Evolutionary conservation across 2,888 invertebrate genomes (phyloP).

Genomic region (Drosophila maculinotata): DNA sequence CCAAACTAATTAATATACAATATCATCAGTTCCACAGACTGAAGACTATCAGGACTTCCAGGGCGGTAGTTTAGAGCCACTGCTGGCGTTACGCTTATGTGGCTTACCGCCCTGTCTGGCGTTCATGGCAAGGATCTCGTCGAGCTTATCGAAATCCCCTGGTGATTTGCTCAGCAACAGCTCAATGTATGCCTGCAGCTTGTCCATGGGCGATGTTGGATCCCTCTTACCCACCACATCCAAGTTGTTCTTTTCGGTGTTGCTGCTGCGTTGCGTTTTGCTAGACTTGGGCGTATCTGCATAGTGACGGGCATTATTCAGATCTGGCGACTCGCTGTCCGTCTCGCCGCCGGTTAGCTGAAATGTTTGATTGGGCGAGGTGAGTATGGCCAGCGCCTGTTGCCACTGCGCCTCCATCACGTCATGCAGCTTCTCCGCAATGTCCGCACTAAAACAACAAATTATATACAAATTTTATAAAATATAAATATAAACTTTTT

Average conservation of each 20-base stretch:
- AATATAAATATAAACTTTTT: neutral
- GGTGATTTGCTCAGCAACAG: slow-evolving; percentile 86
- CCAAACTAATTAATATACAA: slow-evolving; percentile 17
- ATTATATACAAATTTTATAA: neutral
- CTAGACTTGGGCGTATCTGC: slow-evolving; percentile 83
- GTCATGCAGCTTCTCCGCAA: slow-evolving; percentile 90
- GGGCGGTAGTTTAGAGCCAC: slow-evolving; percentile 69
- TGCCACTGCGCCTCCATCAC: slow-evolving; percentile 94
- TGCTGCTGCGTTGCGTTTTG: slow-evolving; percentile 70
- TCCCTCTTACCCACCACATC: slow-evolving; percentile 60
- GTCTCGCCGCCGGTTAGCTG: slow-evolving; percentile 47
- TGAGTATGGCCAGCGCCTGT: slow-evolving; percentile 90
- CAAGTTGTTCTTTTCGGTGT: slow-evolving; percentile 72
- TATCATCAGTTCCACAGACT: neutral
- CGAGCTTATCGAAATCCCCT: slow-evolving; percentile 83
- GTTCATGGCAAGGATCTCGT: slow-evolving; percentile 77
- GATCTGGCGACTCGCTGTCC: slow-evolving; percentile 66
- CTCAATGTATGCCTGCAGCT: slow-evolving; percentile 84
- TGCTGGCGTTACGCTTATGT: slow-evolving; percentile 35
- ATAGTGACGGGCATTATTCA: slow-evolving; percentile 78
- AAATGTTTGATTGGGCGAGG: slow-evolving; percentile 83
- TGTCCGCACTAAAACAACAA: slow-evolving; percentile 86
- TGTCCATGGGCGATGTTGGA: slow-evolving; percentile 74
- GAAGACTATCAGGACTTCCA: slow-evolving; percentile 76
- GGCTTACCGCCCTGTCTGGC: slow-evolving; percentile 53